Evolutionary conservation across 2,797 vertebrate species (phyloP), one percentile per base, ranked within the genome.

Genomic region (Leptodactylus fallax): DNA sequence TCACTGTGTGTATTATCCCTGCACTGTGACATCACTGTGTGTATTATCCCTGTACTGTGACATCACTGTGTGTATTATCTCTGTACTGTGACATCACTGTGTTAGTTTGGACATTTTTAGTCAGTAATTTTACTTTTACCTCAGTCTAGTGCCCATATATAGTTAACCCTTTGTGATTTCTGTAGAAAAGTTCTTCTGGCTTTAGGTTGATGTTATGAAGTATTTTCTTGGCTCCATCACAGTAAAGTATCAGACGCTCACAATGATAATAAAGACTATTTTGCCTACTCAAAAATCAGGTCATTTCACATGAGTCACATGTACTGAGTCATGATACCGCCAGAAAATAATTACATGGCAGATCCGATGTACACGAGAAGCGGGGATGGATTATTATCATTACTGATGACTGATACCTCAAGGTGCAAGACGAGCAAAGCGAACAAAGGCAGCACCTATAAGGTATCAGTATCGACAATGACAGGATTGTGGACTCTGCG

Each of bases 341-440:
- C 58, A 85, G 72, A 78, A 61, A 65, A 78, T 85, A 79, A 85
- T 85, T 51, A 65, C 47, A 65, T 25, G 47, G 79, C 45, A 51
- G 61, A 49, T 21, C 16, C 9, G 27, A 25, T 47, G 79, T 67
- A 65, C 79, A 63, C n/a, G 12, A 10, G 49, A 56, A 25, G 8
- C 8, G 7, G 4, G 60, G 58, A 63, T 4, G 58, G 21, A 49
- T 81, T 81, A 47, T 63, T 23, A 67, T 78, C 55, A 81, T 67
- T 67, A 81, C n/a, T 21, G 27, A 45, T 84, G 17, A 84, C 36
- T n/a, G 55, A 83, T 83, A 56, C 56, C 17, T 69, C 16, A 60
- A 60, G 51, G 23, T n/a, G 47, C 19, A 51, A 16, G 12, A 2
- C 21, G 13, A 8, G 13, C 49, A 8, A 36, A 1, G 36, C 36